Evolutionary conservation across 2,797 vertebrate genomes (phyloP), one percentile per base, ranked within the genome.

Genomic region (Sardinella longiceps): DNA sequence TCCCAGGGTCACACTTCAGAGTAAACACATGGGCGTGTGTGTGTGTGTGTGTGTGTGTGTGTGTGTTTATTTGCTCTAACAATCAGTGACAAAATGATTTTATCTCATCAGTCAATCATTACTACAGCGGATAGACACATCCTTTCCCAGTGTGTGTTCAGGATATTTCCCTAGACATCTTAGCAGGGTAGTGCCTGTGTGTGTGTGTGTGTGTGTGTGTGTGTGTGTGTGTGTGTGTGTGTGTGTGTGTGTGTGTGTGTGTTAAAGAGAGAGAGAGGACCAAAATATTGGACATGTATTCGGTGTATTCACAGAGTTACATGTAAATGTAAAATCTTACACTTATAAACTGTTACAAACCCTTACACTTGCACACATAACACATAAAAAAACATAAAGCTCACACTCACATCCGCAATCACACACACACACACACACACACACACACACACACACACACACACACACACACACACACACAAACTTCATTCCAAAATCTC

Each of bases 1-100:
- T 5, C 53, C 30, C 15, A 12, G 66, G 33, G 66, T 33, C 33
- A 20, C 11, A 25, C 60, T 30, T 74, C 14, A 74, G 11, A 66
- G 30, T 12, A 53, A 53, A 30, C 60, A 66, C 60, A 30, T 1
- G 7, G 60, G 5, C 46, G 7, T 48, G 46, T 48, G 7, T 50
- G 46, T 20, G 6, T 63, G 53, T 15, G 1, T 20, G 5, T 20
- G 51, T 53, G 18, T 53, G 18, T 30, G 0, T 70, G 60, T 70
- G 66, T 10, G 12, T 70, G 15, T 77, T 77, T 77, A 18, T 43
- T 5, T 39, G 18, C 5, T 43, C 37, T 23, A 37, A 77, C 70
- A 77, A 77, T 43, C 70, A 77, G 70, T 77, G 70, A 77, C 70
- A 77, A 77, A 14, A 77, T 15, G 7, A 77, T 20, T 33, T 70